Percentiles rank a stretch among this genome's conserved stretches.
Conservation (phyloP, 1,140 invertebrate genomes). For the Drosophila triauraria region DNA sequence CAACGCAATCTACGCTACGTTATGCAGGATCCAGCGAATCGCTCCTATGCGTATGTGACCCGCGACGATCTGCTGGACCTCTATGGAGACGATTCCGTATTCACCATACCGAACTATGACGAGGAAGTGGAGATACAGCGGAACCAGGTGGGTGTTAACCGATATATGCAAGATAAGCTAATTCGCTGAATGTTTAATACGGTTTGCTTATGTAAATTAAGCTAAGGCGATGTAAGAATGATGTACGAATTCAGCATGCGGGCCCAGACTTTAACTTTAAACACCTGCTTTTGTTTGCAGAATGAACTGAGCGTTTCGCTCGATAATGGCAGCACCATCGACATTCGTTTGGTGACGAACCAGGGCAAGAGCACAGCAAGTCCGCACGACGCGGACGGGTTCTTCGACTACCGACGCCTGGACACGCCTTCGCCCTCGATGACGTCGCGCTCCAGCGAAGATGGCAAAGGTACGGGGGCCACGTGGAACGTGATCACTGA, state of each 20-base stretch:
- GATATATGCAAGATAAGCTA: no score
- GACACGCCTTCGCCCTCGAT: slow-evolving; percentile 69
- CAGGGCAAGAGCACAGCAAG: slow-evolving; percentile 71
- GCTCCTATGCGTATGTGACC: slow-evolving; percentile 81
- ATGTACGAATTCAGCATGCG: background rate
- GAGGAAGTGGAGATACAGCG: slow-evolving; percentile 76
- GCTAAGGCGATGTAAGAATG: slow-evolving; percentile 27
- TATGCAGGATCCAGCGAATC: slow-evolving; percentile 74
- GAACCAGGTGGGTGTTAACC: slow-evolving; percentile 12
- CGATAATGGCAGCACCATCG: slow-evolving; percentile 81
- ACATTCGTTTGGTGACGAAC: slow-evolving; percentile 78
- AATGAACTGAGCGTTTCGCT: slow-evolving; percentile 66
- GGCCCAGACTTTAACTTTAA: background rate
- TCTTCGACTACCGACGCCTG: slow-evolving; percentile 63
- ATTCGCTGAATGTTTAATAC: no score
- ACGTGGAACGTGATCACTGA: slow-evolving; percentile 76
- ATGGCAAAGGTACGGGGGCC: slow-evolving; percentile 24
- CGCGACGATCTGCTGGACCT: slow-evolving; percentile 75
- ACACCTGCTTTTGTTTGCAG: slow-evolving; percentile 11
- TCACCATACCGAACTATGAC: slow-evolving; percentile 80
- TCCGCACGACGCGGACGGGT: slow-evolving; percentile 48
- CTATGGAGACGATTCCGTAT: slow-evolving; percentile 74
- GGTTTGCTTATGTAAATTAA: background rate
- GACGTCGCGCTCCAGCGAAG: slow-evolving; percentile 68
- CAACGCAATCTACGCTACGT: slow-evolving; percentile 74